A percentile compares a stretch with the other conserved stretches of the same genome.
Conservation (phyloP, 2,113 vertebrate genomes). For the Cranoglanis bouderius region DNA sequence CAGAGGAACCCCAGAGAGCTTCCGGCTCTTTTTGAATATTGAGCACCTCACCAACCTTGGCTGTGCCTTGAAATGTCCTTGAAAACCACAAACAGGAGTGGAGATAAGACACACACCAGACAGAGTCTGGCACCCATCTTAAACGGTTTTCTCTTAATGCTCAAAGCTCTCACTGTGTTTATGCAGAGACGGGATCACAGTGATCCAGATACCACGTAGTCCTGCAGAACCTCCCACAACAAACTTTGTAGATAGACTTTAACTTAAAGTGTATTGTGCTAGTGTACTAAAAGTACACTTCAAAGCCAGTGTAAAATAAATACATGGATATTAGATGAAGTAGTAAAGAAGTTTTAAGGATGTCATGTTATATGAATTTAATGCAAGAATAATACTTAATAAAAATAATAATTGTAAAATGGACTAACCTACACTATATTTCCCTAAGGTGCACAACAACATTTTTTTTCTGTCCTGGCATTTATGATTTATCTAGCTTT, state of each 20-base stretch:
- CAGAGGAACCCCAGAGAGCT: not conserved
- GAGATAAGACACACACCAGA: constrained; percentile 11
- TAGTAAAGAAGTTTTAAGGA: not conserved
- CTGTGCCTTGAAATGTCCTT: not conserved
- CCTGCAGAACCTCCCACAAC: not conserved
- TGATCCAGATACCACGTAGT: not conserved
- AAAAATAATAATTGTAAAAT: no score
- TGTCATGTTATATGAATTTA: not conserved
- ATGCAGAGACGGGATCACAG: not conserved
- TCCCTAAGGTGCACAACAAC: not conserved
- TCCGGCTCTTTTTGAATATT: not conserved
- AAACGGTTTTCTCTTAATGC: not conserved
- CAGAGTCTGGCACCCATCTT: not conserved
- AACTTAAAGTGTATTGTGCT: not conserved
- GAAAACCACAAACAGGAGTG: not conserved
- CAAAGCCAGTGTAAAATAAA: not conserved
- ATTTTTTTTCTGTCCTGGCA: not conserved
- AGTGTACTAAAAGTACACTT: not conserved
- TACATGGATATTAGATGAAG: not conserved
- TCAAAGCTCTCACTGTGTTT: not conserved
- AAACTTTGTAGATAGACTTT: not conserved
- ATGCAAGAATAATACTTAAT: not conserved
- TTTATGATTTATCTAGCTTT: not conserved
- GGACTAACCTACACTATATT: not conserved
- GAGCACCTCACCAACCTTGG: not conserved